Conservation (phyloP, 2,113 vertebrate genomes). For the Percina caprodes region DNA sequence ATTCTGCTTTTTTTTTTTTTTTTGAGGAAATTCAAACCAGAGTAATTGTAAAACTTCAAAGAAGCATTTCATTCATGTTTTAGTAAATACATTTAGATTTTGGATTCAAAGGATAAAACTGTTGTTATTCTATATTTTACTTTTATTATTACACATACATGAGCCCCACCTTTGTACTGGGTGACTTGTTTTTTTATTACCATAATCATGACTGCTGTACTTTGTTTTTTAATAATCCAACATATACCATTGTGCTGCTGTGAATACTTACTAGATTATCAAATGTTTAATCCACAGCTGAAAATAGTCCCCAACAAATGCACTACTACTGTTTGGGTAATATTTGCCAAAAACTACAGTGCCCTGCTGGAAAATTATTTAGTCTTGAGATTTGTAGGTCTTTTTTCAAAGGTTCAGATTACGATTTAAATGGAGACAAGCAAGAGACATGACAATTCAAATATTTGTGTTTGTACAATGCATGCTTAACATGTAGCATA, state of each 20-base stretch:
- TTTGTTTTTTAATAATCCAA: conserved; percentile 12
- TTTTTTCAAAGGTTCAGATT: background rate
- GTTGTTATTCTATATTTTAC: background rate
- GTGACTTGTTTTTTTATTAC: conserved; percentile 6
- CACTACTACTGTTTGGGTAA: background rate
- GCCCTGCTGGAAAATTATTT: background rate
- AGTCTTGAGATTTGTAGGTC: background rate
- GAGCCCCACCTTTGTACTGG: background rate
- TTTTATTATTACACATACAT: background rate
- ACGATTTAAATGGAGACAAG: background rate
- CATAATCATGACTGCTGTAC: background rate
- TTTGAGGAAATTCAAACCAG: background rate
- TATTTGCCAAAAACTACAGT: background rate
- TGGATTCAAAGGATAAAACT: background rate
- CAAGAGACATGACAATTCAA: background rate
- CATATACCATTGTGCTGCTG: background rate
- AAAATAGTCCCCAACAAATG: background rate
- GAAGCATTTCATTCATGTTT: background rate
- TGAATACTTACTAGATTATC: background rate
- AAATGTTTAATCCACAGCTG: conserved; percentile 1
- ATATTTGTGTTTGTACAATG: background rate
- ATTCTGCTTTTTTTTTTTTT: background rate
- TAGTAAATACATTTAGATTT: background rate
- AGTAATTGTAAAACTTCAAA: background rate
- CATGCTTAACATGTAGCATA: background rate